A percentile compares a stretch with the other conserved stretches of the same genome.
phyloP scores from a whole-genome alignment of 2,888 invertebrate genomes.

The Drosophila anceps region DNA sequence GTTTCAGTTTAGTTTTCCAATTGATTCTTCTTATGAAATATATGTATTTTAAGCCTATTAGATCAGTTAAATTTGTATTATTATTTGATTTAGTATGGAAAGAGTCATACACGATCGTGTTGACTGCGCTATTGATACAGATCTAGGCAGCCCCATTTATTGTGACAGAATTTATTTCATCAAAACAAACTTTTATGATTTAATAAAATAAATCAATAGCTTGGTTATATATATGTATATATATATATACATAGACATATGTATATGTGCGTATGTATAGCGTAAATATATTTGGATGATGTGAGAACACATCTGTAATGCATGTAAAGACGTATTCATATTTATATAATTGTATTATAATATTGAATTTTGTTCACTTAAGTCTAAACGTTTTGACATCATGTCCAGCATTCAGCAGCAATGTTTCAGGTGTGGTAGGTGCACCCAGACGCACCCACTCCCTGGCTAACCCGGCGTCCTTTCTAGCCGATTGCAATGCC shows the following conservation, averaged over 20 bases:
- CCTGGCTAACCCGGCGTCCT: slow-evolving; percentile 87
- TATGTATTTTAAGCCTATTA: too few relatives aligned
- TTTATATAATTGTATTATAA: background rate
- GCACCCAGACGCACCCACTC: slow-evolving; percentile 82
- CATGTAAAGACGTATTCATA: background rate
- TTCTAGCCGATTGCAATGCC: slow-evolving; percentile 89
- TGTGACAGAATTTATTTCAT: background rate
- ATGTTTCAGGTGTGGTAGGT: slow-evolving; percentile 83
- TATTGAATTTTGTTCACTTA: slow-evolving; percentile 30
- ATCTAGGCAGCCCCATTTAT: background rate
- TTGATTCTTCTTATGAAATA: too few relatives aligned
- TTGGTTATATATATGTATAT: background rate
- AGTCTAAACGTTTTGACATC: slow-evolving; percentile 56
- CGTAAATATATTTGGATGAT: background rate
- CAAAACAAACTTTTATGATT: background rate
- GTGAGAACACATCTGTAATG: background rate
- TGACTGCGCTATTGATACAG: too few relatives aligned
- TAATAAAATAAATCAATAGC: background rate
- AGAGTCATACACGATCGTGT: too few relatives aligned
- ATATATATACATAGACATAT: background rate
- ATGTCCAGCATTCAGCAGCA: slow-evolving; percentile 78
- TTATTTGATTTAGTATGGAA: too few relatives aligned
- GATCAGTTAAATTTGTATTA: too few relatives aligned
- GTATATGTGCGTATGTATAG: background rate
- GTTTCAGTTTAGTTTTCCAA: too few relatives aligned